These are phyloP conservation scores for Phragmatobia fuliginosa DNA, from an alignment of 2,888 invertebrate species.

Conservation along the genomic window DNA sequence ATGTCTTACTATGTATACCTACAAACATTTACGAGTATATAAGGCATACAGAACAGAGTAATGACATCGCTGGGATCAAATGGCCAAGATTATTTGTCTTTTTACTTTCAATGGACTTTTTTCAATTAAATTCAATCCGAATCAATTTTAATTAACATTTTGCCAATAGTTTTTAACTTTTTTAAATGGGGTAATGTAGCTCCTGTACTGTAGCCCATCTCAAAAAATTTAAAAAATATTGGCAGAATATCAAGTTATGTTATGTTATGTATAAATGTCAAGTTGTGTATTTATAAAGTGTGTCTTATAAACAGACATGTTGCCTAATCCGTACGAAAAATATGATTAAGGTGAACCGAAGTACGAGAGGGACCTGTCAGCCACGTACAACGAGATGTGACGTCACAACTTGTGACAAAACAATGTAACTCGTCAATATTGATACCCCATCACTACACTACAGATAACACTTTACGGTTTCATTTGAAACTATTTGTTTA, in stretches of 20 bases:
- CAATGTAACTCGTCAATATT: background rate
- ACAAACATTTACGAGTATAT: background rate
- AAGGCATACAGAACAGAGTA: background rate
- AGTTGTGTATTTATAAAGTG: no score
- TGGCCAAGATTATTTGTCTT: no score
- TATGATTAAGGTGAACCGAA: background rate
- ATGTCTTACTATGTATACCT: background rate
- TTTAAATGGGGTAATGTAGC: no score
- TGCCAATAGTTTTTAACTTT: no score
- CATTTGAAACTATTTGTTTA: no score
- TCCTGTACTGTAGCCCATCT: no score
- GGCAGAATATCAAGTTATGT: no score
- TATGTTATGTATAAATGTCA: background rate
- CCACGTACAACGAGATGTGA: background rate
- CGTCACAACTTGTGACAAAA: background rate
- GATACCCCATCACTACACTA: background rate
- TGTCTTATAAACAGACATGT: background rate
- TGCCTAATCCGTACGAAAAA: background rate
- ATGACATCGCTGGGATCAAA: background rate
- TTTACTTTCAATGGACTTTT: no score
- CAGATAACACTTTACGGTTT: background rate
- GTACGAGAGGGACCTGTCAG: background rate
- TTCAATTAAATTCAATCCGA: no score
- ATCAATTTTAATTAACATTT: background rate
- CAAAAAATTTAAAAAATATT: no score